Base-by-base conservation (phyloP, 2,113 vertebrate genomes). In the Oncorhynchus tshawytscha region DNA sequence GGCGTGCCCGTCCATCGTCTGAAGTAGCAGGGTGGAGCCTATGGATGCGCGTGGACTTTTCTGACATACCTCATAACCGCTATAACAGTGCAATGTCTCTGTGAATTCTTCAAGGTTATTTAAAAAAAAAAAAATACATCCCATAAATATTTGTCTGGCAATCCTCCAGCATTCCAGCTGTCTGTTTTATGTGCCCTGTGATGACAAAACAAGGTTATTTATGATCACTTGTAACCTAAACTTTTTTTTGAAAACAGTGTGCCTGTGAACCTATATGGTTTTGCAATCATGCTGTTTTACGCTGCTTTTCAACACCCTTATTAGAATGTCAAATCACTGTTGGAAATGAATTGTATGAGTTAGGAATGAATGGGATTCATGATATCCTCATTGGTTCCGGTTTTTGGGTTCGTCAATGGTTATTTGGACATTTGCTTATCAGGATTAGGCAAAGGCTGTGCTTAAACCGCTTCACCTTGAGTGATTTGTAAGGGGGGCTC, bases 11-110 rank as follows among this genome's bases (percentile, higher is more conserved):
- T 0, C 77, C 6, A 7, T 8, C 75, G 65, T 78, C 79, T 84
- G 76, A 83, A 87, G 85, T 86, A 78, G 88, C 22, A 88, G 90
- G 90, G 92, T 91, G 91, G 91, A 91, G 89, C 80, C 25, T 85
- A 75, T 72, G 72, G 70, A 78, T 82, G 76, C 83, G 65, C 6
- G 27, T 67, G 76, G 59, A 22, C n/a, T 11, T 45, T 45, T 45
- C 39, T 45, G 39, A 11, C 39, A 1, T 1, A 62, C 5, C 7
- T 22, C 66, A n/a, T 68, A 16, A 11, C 4, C 29, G 16, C 66
- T 15, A 68, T 39, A 20, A 68, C 29, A 3, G 16, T 54, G 51
- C 16, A 54, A 4, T 54, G 5, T 54, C 13, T 54, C 51, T 18
- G 15, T 62, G n/a, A 62, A 62, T 11, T 62, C n/a, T 62, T 24